These are phyloP conservation scores for Naso thynnoides DNA, from an alignment of 2,797 vertebrate genomes.

Conservation along the genomic window DNA sequence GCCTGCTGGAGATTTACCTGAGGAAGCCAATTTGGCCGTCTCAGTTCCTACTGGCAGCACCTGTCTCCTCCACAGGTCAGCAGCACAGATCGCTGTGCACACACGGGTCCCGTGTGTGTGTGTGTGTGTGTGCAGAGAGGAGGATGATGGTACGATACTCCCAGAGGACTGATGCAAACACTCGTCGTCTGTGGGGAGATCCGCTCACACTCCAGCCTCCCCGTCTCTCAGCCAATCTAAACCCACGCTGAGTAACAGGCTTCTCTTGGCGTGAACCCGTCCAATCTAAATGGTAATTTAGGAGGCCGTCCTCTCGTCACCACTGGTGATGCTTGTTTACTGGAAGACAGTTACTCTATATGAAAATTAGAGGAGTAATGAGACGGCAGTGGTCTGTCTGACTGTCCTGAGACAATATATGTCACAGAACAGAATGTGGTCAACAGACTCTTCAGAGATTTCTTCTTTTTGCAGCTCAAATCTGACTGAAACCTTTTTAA, in stretches of 20 bases:
- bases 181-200: conserved; percentile 39
- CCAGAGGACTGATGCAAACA: conserved; percentile 32
- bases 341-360: conserved; percentile 53
- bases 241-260: conserved; percentile 72
- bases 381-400: conserved; percentile 45
- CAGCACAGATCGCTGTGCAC: conserved; percentile 42
- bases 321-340: conserved; percentile 66
- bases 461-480: background rate
- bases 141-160: conserved; percentile 20
- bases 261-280: conserved; percentile 75
- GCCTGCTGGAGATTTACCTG: conserved; percentile 53
- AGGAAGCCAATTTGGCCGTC: conserved; percentile 73
- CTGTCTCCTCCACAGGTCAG: conserved; percentile 66
- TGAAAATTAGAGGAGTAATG: conserved; percentile 65
- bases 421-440: conserved; percentile 32
- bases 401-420: conserved; percentile 41
- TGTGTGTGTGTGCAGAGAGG: too few species aligned
- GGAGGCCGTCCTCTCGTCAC: conserved; percentile 52
- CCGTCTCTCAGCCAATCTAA: conserved; percentile 45
- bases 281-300: conserved; percentile 88
- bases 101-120: too few species aligned
- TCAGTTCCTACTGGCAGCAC: conserved; percentile 77
- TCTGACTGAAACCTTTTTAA: background rate
- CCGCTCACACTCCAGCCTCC: conserved; percentile 31
- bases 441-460: too few species aligned